Percentiles rank a stretch among this genome's conserved stretches.
phyloP scores from a whole-genome alignment of 2,888 invertebrate genomes.

The Patella caerulea region DNA sequence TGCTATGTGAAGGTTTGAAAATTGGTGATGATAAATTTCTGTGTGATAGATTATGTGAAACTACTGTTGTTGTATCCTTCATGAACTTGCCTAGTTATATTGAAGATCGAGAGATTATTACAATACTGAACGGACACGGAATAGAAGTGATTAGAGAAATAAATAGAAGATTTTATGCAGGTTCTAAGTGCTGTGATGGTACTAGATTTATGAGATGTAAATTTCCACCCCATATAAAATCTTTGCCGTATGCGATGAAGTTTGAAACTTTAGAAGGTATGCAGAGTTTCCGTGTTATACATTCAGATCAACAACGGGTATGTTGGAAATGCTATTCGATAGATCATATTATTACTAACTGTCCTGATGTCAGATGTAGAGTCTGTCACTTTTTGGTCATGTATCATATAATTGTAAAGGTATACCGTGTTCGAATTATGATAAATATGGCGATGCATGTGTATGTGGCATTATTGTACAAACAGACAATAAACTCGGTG shows the following conservation, averaged over 20 bases:
- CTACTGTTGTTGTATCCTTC: background rate
- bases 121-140: background rate
- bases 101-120: background rate
- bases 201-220: too few relatives aligned
- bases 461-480: too few relatives aligned
- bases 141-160: background rate
- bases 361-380: background rate
- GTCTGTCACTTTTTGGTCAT: background rate
- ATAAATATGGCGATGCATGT: background rate
- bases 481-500: too few relatives aligned
- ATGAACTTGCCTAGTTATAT: background rate
- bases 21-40: background rate
- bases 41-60: background rate
- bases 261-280: too few relatives aligned
- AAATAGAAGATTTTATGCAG: too few relatives aligned
- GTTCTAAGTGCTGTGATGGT: too few relatives aligned
- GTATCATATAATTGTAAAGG: background rate
- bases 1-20: background rate
- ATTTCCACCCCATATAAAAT: too few relatives aligned
- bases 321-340: too few relatives aligned
- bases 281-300: too few relatives aligned
- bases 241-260: too few relatives aligned
- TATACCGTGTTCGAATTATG: background rate
- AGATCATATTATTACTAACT: too few relatives aligned
- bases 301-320: too few relatives aligned